These are phyloP conservation scores for Antheraea pernyi DNA, from an alignment of 1,140 invertebrate species.

Conservation along the genomic window DNA sequence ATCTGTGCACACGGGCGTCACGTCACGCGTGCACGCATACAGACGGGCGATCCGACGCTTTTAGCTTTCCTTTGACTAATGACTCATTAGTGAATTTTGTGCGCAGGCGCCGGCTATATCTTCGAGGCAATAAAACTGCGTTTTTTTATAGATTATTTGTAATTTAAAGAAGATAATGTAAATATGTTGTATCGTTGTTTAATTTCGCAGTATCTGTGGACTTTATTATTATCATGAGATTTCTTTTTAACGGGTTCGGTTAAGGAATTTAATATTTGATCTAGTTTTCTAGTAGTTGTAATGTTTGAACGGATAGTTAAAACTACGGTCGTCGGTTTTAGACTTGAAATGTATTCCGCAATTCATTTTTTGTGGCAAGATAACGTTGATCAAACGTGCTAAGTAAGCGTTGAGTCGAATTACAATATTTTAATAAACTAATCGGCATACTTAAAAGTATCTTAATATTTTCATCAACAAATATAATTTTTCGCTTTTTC, in stretches of 20 bases:
- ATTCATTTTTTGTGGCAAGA: too few relatives aligned
- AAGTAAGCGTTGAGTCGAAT: too few relatives aligned
- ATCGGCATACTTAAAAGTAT: too few relatives aligned
- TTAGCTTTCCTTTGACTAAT: constrained; percentile 34
- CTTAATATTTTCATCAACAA: too few relatives aligned
- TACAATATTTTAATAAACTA: too few relatives aligned
- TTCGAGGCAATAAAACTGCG: constrained; percentile 2
- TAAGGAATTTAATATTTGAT: background rate
- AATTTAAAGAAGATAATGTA: background rate
- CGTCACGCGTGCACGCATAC: constrained; percentile 37
- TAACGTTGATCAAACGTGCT: too few relatives aligned
- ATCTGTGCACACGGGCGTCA: constrained; percentile 26
- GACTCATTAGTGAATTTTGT: constrained; percentile 28
- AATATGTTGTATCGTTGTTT: constrained; percentile 3
- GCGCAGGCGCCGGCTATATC: background rate
- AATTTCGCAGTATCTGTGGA: background rate
- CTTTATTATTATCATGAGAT: background rate
- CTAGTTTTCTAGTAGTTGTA: background rate
- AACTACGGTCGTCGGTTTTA: too few relatives aligned
- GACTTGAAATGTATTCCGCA: too few relatives aligned
- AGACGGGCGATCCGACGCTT: constrained; percentile 13
- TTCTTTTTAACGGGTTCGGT: background rate
- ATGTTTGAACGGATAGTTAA: too few relatives aligned
- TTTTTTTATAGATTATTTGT: constrained; percentile 4
- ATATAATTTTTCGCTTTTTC: too few relatives aligned